These are phyloP conservation scores for Caenorhabditis sp. DNA, from an alignment of 2,888 invertebrate species.

Conservation along the genomic window DNA sequence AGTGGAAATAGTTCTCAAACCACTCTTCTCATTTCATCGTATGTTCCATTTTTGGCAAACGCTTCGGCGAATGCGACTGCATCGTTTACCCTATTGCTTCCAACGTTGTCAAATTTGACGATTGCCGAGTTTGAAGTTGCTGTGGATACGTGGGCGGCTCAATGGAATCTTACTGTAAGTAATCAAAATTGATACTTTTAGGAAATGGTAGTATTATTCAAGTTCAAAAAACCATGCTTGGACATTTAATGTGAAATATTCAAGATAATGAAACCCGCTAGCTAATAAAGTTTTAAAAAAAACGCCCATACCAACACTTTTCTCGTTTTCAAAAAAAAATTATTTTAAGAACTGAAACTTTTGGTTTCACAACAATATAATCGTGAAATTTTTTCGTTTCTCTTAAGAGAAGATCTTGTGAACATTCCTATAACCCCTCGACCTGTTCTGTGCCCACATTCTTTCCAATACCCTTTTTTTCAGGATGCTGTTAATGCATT, in stretches of 20 bases:
- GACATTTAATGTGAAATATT: too few relatives aligned
- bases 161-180: conserved; percentile 16
- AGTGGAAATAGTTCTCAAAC: conserved; percentile 7
- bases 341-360: too few relatives aligned
- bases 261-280: too few relatives aligned
- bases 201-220: too few relatives aligned
- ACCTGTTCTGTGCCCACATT: too few relatives aligned
- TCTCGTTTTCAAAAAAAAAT: too few relatives aligned
- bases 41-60: conserved; percentile 36
- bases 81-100: conserved; percentile 18
- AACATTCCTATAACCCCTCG: too few relatives aligned
- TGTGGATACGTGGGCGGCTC: conserved; percentile 23
- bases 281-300: too few relatives aligned
- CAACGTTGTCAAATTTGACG: conserved; percentile 18
- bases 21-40: not conserved
- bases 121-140: conserved; percentile 18
- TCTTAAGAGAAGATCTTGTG: too few relatives aligned
- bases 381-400: too few relatives aligned
- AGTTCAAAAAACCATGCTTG: not conserved
- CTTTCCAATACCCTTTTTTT: not conserved
- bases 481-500: conserved; percentile 22
- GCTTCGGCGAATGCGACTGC: conserved; percentile 26
- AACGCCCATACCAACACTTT: too few relatives aligned
- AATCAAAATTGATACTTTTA: not conserved
- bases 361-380: too few relatives aligned